Conservation (phyloP, 2,113 vertebrate genomes). For the Saguinus midas region DNA sequence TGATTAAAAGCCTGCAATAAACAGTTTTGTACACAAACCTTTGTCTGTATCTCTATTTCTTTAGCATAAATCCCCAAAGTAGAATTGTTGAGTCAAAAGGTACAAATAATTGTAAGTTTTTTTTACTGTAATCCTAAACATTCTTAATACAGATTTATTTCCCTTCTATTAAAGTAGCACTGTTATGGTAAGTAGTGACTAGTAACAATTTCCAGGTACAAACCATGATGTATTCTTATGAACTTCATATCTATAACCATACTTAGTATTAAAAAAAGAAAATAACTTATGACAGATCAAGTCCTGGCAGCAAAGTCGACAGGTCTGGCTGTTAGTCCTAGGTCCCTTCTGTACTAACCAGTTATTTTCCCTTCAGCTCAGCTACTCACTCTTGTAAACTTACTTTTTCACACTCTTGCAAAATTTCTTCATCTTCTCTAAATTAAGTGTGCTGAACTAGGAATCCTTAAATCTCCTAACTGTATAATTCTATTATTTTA, state of each 20-base stretch:
- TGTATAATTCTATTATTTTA: background rate
- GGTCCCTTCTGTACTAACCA: background rate
- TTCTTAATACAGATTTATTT: background rate
- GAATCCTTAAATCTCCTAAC: background rate
- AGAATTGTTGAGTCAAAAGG: background rate
- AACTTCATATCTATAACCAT: background rate
- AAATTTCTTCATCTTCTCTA: background rate
- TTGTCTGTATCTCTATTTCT: background rate
- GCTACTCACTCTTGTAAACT: background rate
- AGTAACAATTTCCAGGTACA: background rate
- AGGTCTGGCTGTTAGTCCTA: background rate
- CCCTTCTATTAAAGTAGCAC: background rate
- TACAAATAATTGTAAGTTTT: background rate
- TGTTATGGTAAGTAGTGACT: background rate
- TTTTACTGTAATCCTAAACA: background rate
- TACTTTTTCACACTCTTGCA: background rate
- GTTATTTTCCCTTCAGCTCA: background rate
- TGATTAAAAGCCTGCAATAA: background rate
- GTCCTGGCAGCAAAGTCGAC: background rate
- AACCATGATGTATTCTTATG: background rate
- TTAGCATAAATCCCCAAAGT: background rate
- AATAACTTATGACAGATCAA: background rate
- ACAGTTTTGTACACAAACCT: background rate
- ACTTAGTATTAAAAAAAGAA: background rate
- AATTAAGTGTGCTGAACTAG: background rate